phyloP scores from a whole-genome alignment of 2,888 invertebrate genomes.

The Chrysopilus asiliformis region DNA sequence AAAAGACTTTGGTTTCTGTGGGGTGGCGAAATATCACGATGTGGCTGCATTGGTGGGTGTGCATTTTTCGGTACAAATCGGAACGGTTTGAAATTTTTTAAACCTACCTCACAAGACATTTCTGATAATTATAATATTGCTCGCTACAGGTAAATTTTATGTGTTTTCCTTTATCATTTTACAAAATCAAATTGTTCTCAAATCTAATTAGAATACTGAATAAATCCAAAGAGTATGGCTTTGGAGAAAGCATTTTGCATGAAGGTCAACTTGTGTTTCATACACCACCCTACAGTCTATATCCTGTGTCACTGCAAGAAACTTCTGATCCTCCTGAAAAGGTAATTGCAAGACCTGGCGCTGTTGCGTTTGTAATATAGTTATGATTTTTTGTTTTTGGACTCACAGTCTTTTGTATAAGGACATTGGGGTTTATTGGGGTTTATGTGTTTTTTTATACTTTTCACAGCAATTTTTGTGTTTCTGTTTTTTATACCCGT shows the following conservation, averaged over 20 bases:
- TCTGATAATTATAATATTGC: slow-evolving; percentile 74
- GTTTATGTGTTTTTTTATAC: too few species aligned
- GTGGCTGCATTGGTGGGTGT: slow-evolving; percentile 94
- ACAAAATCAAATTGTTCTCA: neutral
- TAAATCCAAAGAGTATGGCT: slow-evolving; percentile 71
- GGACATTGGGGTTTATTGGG: too few species aligned
- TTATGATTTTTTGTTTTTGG: too few species aligned
- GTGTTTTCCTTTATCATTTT: neutral
- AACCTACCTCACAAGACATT: slow-evolving; percentile 66
- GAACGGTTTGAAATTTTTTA: slow-evolving; percentile 80
- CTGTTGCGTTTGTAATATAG: too few species aligned
- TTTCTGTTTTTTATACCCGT: too few species aligned
- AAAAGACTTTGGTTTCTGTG: slow-evolving; percentile 92
- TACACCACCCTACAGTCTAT: slow-evolving; percentile 72
- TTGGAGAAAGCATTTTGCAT: slow-evolving; percentile 87
- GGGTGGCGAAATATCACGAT: slow-evolving; percentile 61
- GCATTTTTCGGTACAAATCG: slow-evolving; percentile 86
- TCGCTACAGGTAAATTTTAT: slow-evolving; percentile 33
- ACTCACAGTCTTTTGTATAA: too few species aligned
- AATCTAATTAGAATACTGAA: slow-evolving; percentile 48
- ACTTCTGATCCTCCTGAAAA: slow-evolving; percentile 36
- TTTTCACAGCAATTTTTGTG: too few species aligned
- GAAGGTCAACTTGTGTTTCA: slow-evolving; percentile 78
- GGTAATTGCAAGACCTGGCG: too few species aligned
- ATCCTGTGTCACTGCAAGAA: slow-evolving; percentile 64